These are phyloP conservation scores for Dunckerocampus dactyliophorus DNA, from an alignment of 2,113 vertebrate genomes.

Conservation along the genomic window DNA sequence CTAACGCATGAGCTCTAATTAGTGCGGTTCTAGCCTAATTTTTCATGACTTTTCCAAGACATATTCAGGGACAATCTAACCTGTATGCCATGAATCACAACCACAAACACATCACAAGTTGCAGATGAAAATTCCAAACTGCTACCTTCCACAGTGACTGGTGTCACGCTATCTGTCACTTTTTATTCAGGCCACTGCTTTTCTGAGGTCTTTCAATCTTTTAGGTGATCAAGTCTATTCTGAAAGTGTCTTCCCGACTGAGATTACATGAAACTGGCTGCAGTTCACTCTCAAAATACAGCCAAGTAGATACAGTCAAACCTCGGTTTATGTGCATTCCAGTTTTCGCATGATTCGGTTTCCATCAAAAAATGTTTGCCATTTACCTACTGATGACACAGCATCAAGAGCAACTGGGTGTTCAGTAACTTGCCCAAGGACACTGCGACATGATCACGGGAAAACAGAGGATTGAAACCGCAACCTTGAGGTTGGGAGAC, in stretches of 20 bases:
- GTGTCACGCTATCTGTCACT: slow-evolving; percentile 1
- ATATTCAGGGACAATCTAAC: not conserved
- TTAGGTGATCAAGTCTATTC: not conserved
- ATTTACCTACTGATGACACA: too few species aligned
- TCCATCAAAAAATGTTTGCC: too few species aligned
- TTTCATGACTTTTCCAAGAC: not conserved
- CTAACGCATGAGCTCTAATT: too few species aligned
- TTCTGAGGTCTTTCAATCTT: slow-evolving; percentile 5
- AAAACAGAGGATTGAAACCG: too few species aligned
- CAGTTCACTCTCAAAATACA: too few species aligned
- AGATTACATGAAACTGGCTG: not conserved
- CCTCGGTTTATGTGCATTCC: too few species aligned
- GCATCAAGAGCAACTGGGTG: too few species aligned
- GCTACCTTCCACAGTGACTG: not conserved
- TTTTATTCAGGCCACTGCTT: slow-evolving; percentile 7
- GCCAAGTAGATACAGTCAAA: too few species aligned
- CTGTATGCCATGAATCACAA: not conserved
- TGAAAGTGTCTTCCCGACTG: not conserved
- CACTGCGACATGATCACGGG: too few species aligned
- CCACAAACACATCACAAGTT: not conserved
- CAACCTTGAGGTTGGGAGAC: too few species aligned
- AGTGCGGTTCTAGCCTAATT: not conserved
- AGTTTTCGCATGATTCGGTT: too few species aligned
- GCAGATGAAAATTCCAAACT: not conserved
- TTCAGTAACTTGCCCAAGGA: too few species aligned